phyloP scores from a whole-genome alignment of 2,888 invertebrate genomes.

The Andrena minutula region DNA sequence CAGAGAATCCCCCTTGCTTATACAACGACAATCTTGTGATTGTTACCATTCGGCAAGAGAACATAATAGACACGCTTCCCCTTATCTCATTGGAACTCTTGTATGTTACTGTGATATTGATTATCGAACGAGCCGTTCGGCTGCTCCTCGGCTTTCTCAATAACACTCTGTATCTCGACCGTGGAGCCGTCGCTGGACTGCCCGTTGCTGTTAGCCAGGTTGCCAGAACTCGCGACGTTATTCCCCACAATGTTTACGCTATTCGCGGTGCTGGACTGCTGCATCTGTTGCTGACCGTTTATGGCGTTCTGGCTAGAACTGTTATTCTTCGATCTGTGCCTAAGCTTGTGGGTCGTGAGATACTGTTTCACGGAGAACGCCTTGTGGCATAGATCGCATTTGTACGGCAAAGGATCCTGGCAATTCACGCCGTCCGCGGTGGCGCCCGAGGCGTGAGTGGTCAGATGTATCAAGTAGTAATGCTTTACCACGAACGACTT shows the following conservation, averaged over 20 bases:
- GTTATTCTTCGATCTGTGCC: constrained; percentile 86
- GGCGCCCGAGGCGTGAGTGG: constrained; percentile 84
- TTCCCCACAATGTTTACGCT: constrained; percentile 65
- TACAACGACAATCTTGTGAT: constrained; percentile 84
- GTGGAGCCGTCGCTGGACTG: constrained; percentile 77
- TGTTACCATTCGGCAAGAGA: constrained; percentile 84
- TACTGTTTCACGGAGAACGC: constrained; percentile 88
- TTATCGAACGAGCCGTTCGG: constrained; percentile 76
- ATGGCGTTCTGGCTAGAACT: constrained; percentile 67
- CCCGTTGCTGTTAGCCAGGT: constrained; percentile 73
- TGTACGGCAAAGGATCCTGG: constrained; percentile 85
- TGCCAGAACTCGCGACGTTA: constrained; percentile 63
- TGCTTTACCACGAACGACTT: constrained; percentile 89
- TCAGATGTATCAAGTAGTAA: constrained; percentile 88
- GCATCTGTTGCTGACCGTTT: constrained; percentile 71
- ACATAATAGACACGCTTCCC: constrained; percentile 84
- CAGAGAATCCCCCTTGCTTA: constrained; percentile 72
- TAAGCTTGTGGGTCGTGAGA: constrained; percentile 87
- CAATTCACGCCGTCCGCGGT: constrained; percentile 74
- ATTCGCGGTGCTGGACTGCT: constrained; percentile 70
- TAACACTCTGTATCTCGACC: constrained; percentile 81
- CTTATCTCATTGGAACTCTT: constrained; percentile 84
- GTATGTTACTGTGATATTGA: constrained; percentile 81
- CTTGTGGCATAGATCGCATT: constrained; percentile 87
- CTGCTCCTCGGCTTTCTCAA: constrained; percentile 77